Evolutionary conservation across 2,797 vertebrate genomes (phyloP), one percentile per base, ranked within the genome.

Genomic region (Furcifer pardalis): DNA sequence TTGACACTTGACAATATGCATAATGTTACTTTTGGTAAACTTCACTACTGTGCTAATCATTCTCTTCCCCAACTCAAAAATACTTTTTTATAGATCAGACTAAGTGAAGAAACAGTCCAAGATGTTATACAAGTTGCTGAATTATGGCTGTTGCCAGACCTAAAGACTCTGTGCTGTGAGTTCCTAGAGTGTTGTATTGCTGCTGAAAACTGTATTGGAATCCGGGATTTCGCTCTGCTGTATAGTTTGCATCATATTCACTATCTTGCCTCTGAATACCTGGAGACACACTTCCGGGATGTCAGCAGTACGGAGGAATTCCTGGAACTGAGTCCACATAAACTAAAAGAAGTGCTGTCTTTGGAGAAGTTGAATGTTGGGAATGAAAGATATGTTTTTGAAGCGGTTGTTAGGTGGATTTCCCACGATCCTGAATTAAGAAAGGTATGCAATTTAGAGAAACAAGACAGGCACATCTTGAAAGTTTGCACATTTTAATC

Each of bases 311-410:
- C 97, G 0, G 98, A 99, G 91, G 99, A 99, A 93, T 99, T 99
- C 95, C 92, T 97, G 82, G 99, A 99, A 94, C 96, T 99, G 84
- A 96, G 96, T 62, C 96, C 95, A 0, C 96, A 97, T 37, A 97
- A 97, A 44, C 96, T 99, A 78, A 97, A 98, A 75, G 99, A 99
- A 94, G 94, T 99, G 84, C 95, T 99, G 78, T 95, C 97, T 8
- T 97, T 99, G 93, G 99, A 99, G 95, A 99, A 99, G 92, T 95
- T 99, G 59, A 99, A 99, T 4, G 97, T 99, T 82, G 99, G 99
- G 83, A 99, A 99, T 0, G 99, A 99, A 91, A 98, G 93, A 95
- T 97, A 98, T 0, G 97, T 99, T 75, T 97, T 99, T 92, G 98
- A 99, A 96, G 98, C 98, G 0, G 98, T 98, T 85, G 97, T 99